phyloP scores from a whole-genome alignment of 2,113 vertebrate species.

The Charina bottae region DNA sequence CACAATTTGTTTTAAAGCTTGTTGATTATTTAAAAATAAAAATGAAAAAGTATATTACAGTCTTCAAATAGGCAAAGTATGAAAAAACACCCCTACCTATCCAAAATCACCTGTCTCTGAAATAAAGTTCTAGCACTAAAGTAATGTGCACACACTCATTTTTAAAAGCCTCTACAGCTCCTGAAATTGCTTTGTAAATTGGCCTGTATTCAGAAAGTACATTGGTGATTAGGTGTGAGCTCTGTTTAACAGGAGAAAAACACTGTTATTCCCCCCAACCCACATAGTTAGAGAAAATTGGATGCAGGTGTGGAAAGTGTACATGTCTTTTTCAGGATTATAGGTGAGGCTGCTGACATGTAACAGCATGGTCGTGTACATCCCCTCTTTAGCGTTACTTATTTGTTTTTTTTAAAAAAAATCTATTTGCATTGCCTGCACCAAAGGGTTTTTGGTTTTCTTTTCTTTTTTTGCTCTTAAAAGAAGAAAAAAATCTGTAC shows the following conservation, averaged over 20 bases:
- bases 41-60: background rate
- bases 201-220: background rate
- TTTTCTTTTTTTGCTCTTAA: background rate
- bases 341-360: background rate
- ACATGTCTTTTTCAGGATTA: background rate
- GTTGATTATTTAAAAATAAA: background rate
- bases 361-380: background rate
- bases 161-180: background rate
- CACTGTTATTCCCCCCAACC: background rate
- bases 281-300: background rate
- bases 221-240: background rate
- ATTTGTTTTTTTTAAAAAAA: background rate
- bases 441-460: background rate
- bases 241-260: background rate
- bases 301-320: background rate
- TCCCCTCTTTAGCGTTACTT: background rate
- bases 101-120: background rate
- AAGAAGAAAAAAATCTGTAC: background rate
- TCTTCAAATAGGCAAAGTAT: background rate
- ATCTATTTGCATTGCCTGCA: background rate
- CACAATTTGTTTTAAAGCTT: background rate
- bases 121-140: background rate
- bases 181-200: background rate
- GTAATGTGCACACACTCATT: background rate
- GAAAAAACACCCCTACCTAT: background rate